Evolutionary conservation across 1,140 invertebrate genomes (phyloP).

Genomic region (Cardiocondyla obscurior): DNA sequence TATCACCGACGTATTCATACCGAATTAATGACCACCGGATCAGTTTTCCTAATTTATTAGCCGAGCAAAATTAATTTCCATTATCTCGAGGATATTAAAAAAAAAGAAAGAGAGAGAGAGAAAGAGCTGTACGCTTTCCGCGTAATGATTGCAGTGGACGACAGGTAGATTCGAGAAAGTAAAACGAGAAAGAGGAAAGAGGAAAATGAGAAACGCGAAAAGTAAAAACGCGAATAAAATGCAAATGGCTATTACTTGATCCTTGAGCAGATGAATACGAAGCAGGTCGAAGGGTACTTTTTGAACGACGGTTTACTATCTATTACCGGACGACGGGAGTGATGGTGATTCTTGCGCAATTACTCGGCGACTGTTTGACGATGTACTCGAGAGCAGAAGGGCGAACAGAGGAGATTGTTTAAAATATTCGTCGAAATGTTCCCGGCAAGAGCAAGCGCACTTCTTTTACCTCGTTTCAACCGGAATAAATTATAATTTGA

Average conservation of each 20-base stretch:
- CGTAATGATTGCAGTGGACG: constrained; percentile 1
- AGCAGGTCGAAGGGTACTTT: constrained; percentile 55
- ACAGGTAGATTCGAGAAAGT: neutral
- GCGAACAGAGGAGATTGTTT: constrained; percentile 52
- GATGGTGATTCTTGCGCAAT: constrained; percentile 66
- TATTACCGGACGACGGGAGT: constrained; percentile 57
- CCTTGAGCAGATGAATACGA: constrained; percentile 57
- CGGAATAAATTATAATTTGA: constrained; percentile 33
- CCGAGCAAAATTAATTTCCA: neutral
- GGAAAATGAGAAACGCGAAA: neutral
- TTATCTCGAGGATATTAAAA: neutral
- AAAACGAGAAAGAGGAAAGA: neutral
- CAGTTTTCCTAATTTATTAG: neutral
- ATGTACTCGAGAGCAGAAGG: constrained; percentile 55
- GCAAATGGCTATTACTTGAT: constrained; percentile 67
- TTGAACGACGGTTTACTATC: constrained; percentile 61
- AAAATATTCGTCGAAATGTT: constrained; percentile 65
- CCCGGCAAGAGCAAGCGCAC: constrained; percentile 40
- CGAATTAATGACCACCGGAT: neutral
- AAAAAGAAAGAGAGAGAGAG: too few relatives aligned
- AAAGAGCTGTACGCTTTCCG: neutral
- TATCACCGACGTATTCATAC: neutral
- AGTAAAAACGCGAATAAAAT: constrained; percentile 60
- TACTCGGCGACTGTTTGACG: constrained; percentile 69
- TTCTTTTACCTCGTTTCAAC: constrained; percentile 49